Base-by-base conservation (phyloP, 2,797 vertebrate genomes). In the Alectoris magna region DNA sequence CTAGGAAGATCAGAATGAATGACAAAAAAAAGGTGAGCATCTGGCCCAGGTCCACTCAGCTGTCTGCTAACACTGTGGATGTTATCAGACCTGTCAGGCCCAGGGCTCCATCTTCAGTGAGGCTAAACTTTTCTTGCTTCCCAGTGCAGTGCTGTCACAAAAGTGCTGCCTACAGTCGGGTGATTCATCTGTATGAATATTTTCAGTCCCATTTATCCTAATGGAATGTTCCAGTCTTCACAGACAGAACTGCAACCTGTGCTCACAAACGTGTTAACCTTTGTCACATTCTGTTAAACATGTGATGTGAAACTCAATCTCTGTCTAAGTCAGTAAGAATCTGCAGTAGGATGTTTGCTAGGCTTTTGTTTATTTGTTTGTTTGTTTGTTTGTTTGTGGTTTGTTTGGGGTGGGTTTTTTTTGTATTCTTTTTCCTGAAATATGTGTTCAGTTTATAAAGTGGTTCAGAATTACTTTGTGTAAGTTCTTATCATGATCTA, bases 161-260 rank as follows among this genome's bases (percentile, higher is more conserved):
- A 55, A 43, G 39, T 11, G 26, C 69, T 78, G 55, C 51, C 51
- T 84, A 34, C 2, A 3, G 71, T 80, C 72, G 77, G 38, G 59
- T 72, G 49, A 58, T 38, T n/a, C 19, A 38, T 70, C 49, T 62
- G 4, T 36, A 5, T 0, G 3, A 41, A 29, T 73, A 81, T 70
- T 72, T 90, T 78, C 67, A 78, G 19, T 64, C 34, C 39, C 78
- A 6, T 76, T 87, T 76, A 71, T 79, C 56, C 53, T 53, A 49
- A 74, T 29, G 60, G 31, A 74, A 1, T 46, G 58, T 6, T 24
- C 17, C 39, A 36, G 34, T 58, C 85, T 24, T 48, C 74, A 38
- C n/a, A 70, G 74, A 38, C 78, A 91, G 72, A 49, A 39, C 67
- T 34, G 49, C 48, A 80, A 7, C 49, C 34, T 21, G 16, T 91